Base-by-base conservation (phyloP, 2,113 vertebrate genomes). In the Plectropomus leopardus region DNA sequence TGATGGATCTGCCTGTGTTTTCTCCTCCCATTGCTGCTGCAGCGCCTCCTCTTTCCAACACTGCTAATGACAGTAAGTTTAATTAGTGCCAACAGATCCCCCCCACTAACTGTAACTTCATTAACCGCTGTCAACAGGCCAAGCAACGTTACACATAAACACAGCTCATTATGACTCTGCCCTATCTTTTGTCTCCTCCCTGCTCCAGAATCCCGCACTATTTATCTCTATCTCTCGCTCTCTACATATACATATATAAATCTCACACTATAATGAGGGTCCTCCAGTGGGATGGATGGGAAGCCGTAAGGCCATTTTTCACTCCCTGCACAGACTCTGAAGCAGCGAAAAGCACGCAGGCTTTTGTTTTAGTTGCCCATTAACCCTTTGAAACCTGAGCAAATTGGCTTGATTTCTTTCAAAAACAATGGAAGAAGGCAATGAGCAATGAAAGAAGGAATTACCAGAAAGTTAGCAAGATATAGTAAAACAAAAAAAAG, bases 11-110 rank as follows among this genome's bases (percentile, higher is more conserved):
- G 83, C 77, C 57, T 50, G 78, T 61, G 67, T 85, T 84, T 82
- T 84, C 84, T 79, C 87, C 88, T 78, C 79, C 71, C 88, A 64
- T 86, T 76, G 9, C 2, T 54, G 86, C 84, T 83, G 71, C 90
- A 92, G 86, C 84, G 26, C 89, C 72, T 92, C 84, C 87, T 94
- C 93, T 93, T 93, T 64, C 88, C 91, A 94, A 92, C 95, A 91
- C 93, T 93, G 94, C 93, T 96, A 95, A 96, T 96, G 93, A 97
- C 95, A 95, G 90, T 92, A 93, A 85, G 87, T 95, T 96, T 96
- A 96, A 97, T 96, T 95, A 96, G 90, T 88, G 91, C 89, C 92
- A 90, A 87, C 89, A 93, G 83, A 89, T 89, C 83, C 89, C 84
- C 87, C 87, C 84, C 63, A 82, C 90, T 88, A 92, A 93, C 89